Percentiles rank a stretch among this genome's conserved stretches.
These are phyloP conservation scores for Apodemia mormo DNA, from an alignment of 2,888 invertebrate genomes.

Conservation along the genomic window DNA sequence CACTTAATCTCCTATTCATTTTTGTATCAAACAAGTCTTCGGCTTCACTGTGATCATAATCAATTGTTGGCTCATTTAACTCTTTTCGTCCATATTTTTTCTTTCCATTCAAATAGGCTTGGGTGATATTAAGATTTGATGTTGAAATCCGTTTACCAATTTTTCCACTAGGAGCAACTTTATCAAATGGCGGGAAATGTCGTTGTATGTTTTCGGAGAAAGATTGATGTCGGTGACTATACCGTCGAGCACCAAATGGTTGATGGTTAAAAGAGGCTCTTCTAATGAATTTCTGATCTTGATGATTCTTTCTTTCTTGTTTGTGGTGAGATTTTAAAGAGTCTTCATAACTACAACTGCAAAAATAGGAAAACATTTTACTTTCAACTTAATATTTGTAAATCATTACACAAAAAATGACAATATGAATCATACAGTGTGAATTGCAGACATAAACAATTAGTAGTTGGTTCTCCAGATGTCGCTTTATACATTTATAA, in stretches of 20 bases:
- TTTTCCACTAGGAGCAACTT: conserved; percentile 49
- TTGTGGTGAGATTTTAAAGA: conserved; percentile 86
- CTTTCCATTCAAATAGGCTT: conserved; percentile 65
- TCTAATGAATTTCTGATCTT: conserved; percentile 56
- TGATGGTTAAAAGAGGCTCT: conserved; percentile 70
- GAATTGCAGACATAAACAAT: no score
- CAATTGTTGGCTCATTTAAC: conserved; percentile 69
- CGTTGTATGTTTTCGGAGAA: conserved; percentile 72
- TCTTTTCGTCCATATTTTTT: conserved; percentile 63
- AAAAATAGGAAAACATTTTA: conserved; percentile 12
- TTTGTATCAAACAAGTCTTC: conserved; percentile 73
- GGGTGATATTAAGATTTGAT: conserved; percentile 55
- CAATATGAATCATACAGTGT: no score
- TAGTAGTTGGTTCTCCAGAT: no score
- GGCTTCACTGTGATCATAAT: conserved; percentile 75
- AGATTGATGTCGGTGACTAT: conserved; percentile 62
- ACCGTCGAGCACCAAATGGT: conserved; percentile 56
- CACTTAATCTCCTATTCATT: conserved; percentile 58
- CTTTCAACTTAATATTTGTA: background rate
- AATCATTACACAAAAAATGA: background rate
- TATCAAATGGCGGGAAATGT: conserved; percentile 64
- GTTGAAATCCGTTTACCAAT: conserved; percentile 65
- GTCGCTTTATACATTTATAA: no score
- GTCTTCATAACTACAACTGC: conserved; percentile 90
- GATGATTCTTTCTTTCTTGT: conserved; percentile 55